Evolutionary conservation across 64 coral and sea anemone genomes (phyloP), one percentile per base, ranked within the genome.

Genomic region (Porites lutea): DNA sequence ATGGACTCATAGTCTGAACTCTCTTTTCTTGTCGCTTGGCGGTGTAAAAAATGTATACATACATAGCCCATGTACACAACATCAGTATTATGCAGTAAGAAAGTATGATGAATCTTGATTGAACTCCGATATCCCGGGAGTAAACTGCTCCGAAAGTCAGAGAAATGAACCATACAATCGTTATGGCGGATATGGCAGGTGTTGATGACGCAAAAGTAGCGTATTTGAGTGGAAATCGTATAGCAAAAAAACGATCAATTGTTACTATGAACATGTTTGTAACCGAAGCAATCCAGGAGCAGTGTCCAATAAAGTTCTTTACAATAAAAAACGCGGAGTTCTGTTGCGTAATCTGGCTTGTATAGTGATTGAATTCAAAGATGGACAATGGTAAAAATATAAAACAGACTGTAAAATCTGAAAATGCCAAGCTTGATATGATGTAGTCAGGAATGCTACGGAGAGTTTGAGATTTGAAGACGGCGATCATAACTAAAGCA

Each of bases 211-310:
- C 21, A 43, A 45, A 5, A 9, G 79, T 59, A 3, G 21, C 1
- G 58, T 65, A 82, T 11, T 64, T 82, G 37, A 82, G 59, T 62
- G 79, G 79, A 48, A 82, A 64, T 63, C 79, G 22, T 62, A 82
- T 64, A 2, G 79, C 79, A 64, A 48, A 18, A 18, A 82, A 21
- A 7, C 79, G 79, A 82, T 82, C 79, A 49, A 82, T 13, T 45
- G 79, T 82, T 23, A 82, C 59, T 64, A 55, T 59, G n/a, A 82
- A 82, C 79, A 82, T 64, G 44, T 82, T 82, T 12, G 79, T 82
- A 8, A 55, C 79, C 3, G 79, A 82, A 3, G 79, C 79, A 64
- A 64, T 13, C 27, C 63, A 18, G 43, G 79, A 82, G 1, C 11
- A 37, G 13, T 48, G 14, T 5, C 79, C 59, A 16, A 82, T 5